Evolutionary conservation across 2,888 invertebrate species (phyloP), one percentile per base, ranked within the genome.

Genomic region (Platerodrilus igneus): DNA sequence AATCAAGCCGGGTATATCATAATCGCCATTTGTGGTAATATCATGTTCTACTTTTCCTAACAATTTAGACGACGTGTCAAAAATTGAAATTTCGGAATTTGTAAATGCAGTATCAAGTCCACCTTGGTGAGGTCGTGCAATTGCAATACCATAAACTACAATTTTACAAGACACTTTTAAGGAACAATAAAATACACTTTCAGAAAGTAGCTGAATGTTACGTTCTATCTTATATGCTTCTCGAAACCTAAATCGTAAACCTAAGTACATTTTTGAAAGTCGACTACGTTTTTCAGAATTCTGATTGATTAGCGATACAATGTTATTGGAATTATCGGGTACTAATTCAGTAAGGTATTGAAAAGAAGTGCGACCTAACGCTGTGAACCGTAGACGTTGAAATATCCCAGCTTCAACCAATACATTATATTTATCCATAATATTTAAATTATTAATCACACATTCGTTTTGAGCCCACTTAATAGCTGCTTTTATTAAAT

Each of bases 401-500:
- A 74, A 66, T 34, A 73, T 56, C n/a, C 67, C 71, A 53, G 66
- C 63, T 19, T 69, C 67, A 26, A 64, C 60, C 37, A 77, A 54
- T 21, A 72, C 45, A 25, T 66, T 59, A 37, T 72, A 63, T 53
- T 73, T 67, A 53, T 72, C 75, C 31, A 69, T 67, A 21, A 58
- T 55, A 28, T 62, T 52, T 9, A 73, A 52, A 43, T 68, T 63
- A 48, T 67, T 65, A 47, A 68, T 64, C 56, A 69, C 57, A 55
- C 77, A 77, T 56, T 75, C 76, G 48, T 64, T 57, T 34, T 62
- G 51, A 23, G 75, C 71, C 80, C 80, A 80, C 41, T 70, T 67
- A 57, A 77, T 68, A 10, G 74, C 69, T 55, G 71, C 65, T 46
- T 68, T 68, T 21, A 77, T 72, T 6, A 78, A 66, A 57, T 76